Conservation (phyloP, 2,797 vertebrate species). For the Oreonectes daqikongensis region DNA sequence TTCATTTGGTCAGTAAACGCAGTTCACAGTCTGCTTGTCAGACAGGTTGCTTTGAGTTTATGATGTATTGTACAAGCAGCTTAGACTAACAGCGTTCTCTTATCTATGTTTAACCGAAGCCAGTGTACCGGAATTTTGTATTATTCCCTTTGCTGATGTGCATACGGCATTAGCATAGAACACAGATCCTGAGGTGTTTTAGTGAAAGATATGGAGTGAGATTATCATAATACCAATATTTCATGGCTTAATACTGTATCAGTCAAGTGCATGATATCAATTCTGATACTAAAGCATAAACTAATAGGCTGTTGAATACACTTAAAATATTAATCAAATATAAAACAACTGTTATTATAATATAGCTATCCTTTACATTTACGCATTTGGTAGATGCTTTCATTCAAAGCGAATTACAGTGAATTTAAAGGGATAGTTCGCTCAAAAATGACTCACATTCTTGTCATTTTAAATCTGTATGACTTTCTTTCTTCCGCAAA, state of each 20-base stretch:
- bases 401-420: no score
- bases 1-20: constrained; percentile 45
- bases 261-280: background rate
- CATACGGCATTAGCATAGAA: constrained; percentile 18
- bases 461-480: no score
- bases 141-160: constrained; percentile 11
- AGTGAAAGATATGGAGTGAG: constrained; percentile 17
- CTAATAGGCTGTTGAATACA: no score
- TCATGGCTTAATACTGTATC: background rate
- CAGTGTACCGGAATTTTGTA: constrained; percentile 26
- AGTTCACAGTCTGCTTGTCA: constrained; percentile 27
- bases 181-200: constrained; percentile 24
- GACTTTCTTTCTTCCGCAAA: no score
- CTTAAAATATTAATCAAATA: no score
- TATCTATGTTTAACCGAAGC: constrained; percentile 30
- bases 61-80: constrained; percentile 41
- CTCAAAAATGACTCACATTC: no score
- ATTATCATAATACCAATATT: background rate
- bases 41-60: constrained; percentile 46
- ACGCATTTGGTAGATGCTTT: no score
- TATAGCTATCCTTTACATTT: no score
- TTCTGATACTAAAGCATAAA: no score
- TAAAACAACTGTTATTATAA: no score
- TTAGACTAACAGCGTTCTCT: constrained; percentile 38
- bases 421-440: no score